Evolutionary conservation across 1,140 invertebrate genomes (phyloP), one percentile per base, ranked within the genome.

Genomic region (Brachionus plicatilis): DNA sequence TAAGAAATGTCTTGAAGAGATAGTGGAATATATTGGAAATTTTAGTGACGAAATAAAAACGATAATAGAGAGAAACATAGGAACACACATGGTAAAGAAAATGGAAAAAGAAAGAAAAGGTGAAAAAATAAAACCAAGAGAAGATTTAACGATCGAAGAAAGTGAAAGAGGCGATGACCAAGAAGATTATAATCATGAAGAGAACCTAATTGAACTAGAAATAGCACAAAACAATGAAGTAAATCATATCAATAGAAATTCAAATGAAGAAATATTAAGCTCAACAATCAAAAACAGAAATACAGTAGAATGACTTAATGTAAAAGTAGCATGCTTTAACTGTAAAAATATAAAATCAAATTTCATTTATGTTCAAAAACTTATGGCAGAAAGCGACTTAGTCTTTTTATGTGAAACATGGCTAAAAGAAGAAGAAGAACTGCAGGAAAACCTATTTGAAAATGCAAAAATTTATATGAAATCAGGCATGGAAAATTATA

Each of bases 401-500:
- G 45, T 41, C 7, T 72, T 72, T 72, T 37, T 72, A 41, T 41
- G 68, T 72, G 68, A 72, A 41, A 72, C 68, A 17, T 72, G 68
- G 68, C 37, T 45, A 72, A 72, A 72, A 72, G 33, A 72, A 41
- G 29, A 72, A 41, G 33, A 72, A 72, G 33, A 17, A 72, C n/a
- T 72, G 14, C 14, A 72, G n/a, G n/a, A 43, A 41, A 17, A 72
- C 37, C 33, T 72, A 72, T 72, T 72, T 6, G 68, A 72, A 72
- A 72, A 72, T 72, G 68, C 29, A 41, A 41, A 20, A 37, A 72
- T 41, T 37, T 20, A 41, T 41, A 37, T 45, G 27, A 72, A 72
- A 72, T 72, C n/a, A 41, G n/a, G 68, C 14, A 72, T 72, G 68
- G 33, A n/a, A 20, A 72, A 72, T 41, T 72, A 72, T n/a, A 72